These are phyloP conservation scores for Fulica atra DNA, from an alignment of 2,113 vertebrate genomes.

Conservation along the genomic window DNA sequence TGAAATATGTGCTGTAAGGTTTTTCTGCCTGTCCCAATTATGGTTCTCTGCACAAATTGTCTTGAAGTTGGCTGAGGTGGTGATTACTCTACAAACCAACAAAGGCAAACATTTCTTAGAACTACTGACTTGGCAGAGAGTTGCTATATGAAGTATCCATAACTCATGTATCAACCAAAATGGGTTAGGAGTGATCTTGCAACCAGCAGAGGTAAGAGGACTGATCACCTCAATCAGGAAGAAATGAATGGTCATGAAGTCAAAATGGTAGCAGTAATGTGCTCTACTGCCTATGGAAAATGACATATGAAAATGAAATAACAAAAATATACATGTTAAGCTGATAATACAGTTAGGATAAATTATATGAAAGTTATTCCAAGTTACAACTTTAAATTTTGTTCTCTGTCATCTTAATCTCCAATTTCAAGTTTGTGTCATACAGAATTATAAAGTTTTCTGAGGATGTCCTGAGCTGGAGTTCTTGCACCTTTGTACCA, in stretches of 20 bases:
- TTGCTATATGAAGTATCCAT: not conserved
- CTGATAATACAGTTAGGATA: not conserved
- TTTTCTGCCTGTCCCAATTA: not conserved
- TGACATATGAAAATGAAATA: not conserved
- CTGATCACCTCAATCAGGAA: not conserved
- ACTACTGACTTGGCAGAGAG: not conserved
- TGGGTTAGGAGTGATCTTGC: not conserved
- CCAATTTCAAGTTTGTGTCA: not conserved
- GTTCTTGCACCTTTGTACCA: not conserved
- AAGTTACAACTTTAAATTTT: not conserved
- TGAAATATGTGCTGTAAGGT: not conserved
- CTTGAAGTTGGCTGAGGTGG: not conserved
- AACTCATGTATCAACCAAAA: not conserved
- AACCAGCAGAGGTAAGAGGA: not conserved
- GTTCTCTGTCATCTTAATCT: not conserved
- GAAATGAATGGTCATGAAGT: not conserved
- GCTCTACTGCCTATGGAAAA: not conserved
- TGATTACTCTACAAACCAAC: not conserved
- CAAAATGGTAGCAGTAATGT: not conserved
- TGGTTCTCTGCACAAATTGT: not conserved
- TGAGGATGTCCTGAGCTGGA: not conserved
- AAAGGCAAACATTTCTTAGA: not conserved
- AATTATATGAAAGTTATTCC: not conserved
- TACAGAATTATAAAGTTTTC: not conserved
- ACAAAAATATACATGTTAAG: not conserved